Percentiles rank a stretch among this genome's conserved stretches.
Conservation (phyloP, 30 jellyfish, hydroid and myxozoan genomes). For the Chrysaora quinquecirrha region DNA sequence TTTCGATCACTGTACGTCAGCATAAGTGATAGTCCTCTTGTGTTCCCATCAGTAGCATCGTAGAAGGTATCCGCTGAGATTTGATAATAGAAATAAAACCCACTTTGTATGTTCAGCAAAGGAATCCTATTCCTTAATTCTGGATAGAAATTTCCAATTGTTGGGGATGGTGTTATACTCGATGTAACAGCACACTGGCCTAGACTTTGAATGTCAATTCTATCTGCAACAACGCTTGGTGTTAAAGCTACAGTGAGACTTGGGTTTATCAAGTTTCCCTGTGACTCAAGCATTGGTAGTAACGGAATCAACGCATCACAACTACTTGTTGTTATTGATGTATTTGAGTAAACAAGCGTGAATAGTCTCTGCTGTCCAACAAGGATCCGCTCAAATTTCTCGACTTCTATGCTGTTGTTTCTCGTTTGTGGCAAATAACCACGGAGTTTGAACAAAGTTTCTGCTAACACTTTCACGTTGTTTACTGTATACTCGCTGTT, state of each 20-base stretch:
- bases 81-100: slow-evolving; percentile 35
- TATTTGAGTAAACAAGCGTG: slow-evolving; percentile 52
- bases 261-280: slow-evolving; percentile 22
- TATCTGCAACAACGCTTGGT: slow-evolving; percentile 54
- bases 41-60: slow-evolving; percentile 80
- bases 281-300: slow-evolving; percentile 18
- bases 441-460: slow-evolving; percentile 36
- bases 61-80: slow-evolving; percentile 74
- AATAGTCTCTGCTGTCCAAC: slow-evolving; percentile 47
- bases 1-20: slow-evolving; percentile 34
- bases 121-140: slow-evolving; percentile 14
- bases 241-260: slow-evolving; percentile 43
- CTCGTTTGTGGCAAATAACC: slow-evolving; percentile 30
- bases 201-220: slow-evolving; percentile 34
- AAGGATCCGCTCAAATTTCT: slow-evolving; percentile 36
- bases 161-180: slow-evolving; percentile 49
- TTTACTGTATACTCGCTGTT: slow-evolving; percentile 42
- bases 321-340: slow-evolving; percentile 30
- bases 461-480: slow-evolving; percentile 22
- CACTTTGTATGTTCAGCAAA: slow-evolving; percentile 28
- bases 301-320: slow-evolving; percentile 35
- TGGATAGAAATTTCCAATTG: slow-evolving; percentile 57
- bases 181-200: slow-evolving; percentile 38
- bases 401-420: slow-evolving; percentile 44
- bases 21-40: slow-evolving; percentile 46